phyloP scores from a whole-genome alignment of 2,113 vertebrate species.

The Eulemur macaco region DNA sequence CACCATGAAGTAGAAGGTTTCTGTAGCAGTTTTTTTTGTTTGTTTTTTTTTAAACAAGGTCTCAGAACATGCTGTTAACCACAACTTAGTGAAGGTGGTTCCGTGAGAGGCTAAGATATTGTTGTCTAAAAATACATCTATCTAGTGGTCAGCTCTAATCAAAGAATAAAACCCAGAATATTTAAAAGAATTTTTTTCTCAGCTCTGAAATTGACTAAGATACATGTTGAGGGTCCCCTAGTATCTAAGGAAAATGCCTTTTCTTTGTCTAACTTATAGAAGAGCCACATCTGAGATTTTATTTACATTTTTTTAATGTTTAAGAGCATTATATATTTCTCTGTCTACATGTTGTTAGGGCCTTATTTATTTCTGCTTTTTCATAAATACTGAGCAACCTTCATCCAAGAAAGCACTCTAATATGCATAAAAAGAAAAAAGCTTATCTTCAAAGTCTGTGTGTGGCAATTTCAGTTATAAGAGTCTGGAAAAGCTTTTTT shows the following conservation, averaged over 20 bases:
- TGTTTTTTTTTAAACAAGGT: background rate
- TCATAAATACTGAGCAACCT: background rate
- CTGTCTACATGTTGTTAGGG: background rate
- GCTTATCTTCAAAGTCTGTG: background rate
- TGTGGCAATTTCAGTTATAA: background rate
- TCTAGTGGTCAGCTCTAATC: background rate
- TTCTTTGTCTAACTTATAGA: constrained; percentile 5
- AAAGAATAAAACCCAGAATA: background rate
- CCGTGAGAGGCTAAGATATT: background rate
- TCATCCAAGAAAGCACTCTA: background rate
- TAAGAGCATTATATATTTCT: background rate
- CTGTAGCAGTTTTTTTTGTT: background rate
- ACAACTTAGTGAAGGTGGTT: background rate
- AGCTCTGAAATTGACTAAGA: background rate
- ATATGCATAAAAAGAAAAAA: constrained; percentile 28
- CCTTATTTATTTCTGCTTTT: background rate
- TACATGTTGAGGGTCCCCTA: background rate
- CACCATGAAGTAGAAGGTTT: background rate
- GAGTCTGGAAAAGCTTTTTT: background rate
- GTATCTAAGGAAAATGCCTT: background rate
- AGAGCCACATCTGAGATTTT: background rate
- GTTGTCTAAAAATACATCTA: background rate
- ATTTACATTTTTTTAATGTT: background rate
- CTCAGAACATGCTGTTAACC: background rate
- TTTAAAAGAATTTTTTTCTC: background rate